Conservation (phyloP, 2,888 invertebrate species). For the Drosophila prolongata region DNA sequence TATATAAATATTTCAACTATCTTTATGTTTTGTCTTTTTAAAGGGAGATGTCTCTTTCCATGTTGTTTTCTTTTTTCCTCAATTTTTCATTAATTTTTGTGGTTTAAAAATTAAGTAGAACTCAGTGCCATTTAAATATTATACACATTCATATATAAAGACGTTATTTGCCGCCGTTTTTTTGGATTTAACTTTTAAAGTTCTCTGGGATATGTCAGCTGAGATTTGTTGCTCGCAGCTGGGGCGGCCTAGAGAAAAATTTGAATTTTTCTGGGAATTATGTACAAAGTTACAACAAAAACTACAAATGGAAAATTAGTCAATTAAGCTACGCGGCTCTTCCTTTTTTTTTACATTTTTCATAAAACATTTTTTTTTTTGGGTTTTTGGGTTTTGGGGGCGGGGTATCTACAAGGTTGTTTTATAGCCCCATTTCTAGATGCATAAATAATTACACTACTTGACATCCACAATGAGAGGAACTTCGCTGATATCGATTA, state of each 20-base stretch:
- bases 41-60: constrained; percentile 38
- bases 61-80: constrained; percentile 15
- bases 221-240: constrained; percentile 15
- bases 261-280: constrained; percentile 52
- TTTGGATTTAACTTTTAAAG: constrained; percentile 55
- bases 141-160: constrained; percentile 58
- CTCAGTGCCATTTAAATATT: constrained; percentile 83
- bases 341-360: constrained; percentile 51
- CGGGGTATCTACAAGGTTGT: constrained; percentile 40
- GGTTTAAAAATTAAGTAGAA: constrained; percentile 82
- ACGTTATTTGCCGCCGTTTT: constrained; percentile 33
- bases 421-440: constrained; percentile 52
- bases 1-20: constrained; percentile 69
- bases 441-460: constrained; percentile 81
- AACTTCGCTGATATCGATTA: constrained; percentile 85
- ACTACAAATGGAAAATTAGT: constrained; percentile 62
- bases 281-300: constrained; percentile 72
- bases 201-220: constrained; percentile 50
- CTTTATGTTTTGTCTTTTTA: constrained; percentile 42
- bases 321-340: constrained; percentile 69
- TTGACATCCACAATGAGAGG: constrained; percentile 85
- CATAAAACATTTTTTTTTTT: constrained; percentile 43
- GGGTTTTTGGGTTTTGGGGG: constrained; percentile 15
- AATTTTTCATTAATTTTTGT: constrained; percentile 11
- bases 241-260: constrained; percentile 57